Conservation (phyloP, 2,113 vertebrate species). For the Ailuropoda melanoleuca region DNA sequence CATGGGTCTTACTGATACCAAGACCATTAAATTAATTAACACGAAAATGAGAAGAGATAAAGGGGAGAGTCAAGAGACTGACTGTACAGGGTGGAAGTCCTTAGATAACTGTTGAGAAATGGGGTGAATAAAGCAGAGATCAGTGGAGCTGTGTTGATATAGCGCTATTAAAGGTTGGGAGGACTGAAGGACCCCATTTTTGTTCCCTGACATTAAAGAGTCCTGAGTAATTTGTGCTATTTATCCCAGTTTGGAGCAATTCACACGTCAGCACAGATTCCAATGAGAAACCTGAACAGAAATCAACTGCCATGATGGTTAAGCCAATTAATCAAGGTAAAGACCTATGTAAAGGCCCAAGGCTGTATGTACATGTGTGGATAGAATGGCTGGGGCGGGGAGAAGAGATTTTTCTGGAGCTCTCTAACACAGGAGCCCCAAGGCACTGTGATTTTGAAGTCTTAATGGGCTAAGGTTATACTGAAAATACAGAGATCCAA, state of each 20-base stretch:
- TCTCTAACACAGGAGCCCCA: neutral
- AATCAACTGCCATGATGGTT: neutral
- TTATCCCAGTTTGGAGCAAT: neutral
- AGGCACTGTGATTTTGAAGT: neutral
- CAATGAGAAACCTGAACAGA: neutral
- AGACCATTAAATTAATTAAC: neutral
- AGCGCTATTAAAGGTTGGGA: neutral
- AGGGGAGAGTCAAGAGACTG: neutral
- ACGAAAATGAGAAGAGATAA: neutral
- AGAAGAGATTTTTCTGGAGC: neutral
- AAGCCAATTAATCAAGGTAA: neutral
- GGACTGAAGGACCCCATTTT: neutral
- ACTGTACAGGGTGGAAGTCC: neutral
- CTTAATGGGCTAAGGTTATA: neutral
- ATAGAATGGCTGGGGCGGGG: neutral
- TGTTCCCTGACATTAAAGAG: neutral
- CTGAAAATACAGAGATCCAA: neutral
- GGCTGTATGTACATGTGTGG: neutral
- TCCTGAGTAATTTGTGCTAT: neutral
- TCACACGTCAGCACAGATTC: neutral
- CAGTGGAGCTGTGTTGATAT: neutral
- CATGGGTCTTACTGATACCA: neutral
- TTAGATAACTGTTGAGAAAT: neutral
- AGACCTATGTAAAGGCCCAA: neutral
- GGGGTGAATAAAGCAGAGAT: neutral